These are phyloP conservation scores for Athalia rosae DNA, from an alignment of 2,888 invertebrate genomes.

Conservation along the genomic window DNA sequence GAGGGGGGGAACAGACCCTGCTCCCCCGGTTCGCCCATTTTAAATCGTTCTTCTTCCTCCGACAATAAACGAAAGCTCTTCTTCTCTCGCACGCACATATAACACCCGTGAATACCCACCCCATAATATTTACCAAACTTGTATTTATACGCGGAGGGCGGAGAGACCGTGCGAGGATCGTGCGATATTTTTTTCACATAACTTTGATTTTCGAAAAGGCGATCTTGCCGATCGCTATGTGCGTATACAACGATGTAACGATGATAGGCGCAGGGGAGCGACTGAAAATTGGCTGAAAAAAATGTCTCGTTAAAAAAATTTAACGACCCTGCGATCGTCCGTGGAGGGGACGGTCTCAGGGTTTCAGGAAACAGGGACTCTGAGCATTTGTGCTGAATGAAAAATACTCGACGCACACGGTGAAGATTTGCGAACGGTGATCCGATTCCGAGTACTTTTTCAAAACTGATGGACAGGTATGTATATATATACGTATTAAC, in stretches of 20 bases:
- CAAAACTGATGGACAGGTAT: neutral
- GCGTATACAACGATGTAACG: neutral
- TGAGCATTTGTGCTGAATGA: neutral
- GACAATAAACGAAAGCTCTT: neutral
- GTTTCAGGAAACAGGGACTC: neutral
- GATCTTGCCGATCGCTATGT: neutral
- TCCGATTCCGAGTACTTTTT: constrained; percentile 34
- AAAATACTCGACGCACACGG: neutral
- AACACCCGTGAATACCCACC: neutral
- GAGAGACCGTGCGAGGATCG: no score
- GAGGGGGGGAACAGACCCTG: neutral
- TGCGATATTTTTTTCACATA: no score
- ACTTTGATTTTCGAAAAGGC: no score
- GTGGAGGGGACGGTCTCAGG: neutral
- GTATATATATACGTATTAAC: neutral
- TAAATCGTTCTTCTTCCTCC: constrained; percentile 28
- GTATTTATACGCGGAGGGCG: no score
- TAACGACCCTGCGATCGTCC: neutral
- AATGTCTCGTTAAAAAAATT: neutral
- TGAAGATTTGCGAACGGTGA: constrained; percentile 24
- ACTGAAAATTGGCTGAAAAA: neutral
- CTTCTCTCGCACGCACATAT: no score
- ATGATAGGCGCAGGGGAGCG: neutral
- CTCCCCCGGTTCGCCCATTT: constrained; percentile 30
- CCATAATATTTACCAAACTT: no score